Evolutionary conservation across 2,113 vertebrate genomes (phyloP).

Genomic region (Phalacrocorax carbo): DNA sequence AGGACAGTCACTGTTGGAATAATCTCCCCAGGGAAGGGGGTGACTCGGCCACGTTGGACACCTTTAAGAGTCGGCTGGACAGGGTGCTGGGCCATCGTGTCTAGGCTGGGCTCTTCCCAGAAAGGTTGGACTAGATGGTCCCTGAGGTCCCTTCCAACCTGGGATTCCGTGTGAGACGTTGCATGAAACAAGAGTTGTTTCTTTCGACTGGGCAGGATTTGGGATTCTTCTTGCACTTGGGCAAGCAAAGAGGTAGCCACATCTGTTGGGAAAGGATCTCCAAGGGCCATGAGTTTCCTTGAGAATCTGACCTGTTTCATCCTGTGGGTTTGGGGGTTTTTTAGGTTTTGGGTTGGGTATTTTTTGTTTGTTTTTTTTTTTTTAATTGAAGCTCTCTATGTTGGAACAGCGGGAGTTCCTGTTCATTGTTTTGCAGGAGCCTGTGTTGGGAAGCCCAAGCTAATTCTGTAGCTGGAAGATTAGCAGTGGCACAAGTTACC

Average conservation of each 20-base stretch:
- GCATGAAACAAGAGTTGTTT: not conserved
- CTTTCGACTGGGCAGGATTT: not conserved
- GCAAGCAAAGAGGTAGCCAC: not conserved
- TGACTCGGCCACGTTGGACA: too few relatives aligned
- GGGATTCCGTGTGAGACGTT: not conserved
- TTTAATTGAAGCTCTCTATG: not conserved
- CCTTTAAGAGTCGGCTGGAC: too few relatives aligned
- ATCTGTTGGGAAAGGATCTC: not conserved
- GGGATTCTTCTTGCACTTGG: not conserved
- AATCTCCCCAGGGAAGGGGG: too few relatives aligned
- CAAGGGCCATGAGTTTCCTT: not conserved
- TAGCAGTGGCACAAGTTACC: not conserved
- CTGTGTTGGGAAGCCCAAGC: not conserved
- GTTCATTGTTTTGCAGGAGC: not conserved
- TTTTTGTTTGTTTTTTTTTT: not conserved
- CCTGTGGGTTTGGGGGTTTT: not conserved
- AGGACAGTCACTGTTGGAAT: too few relatives aligned
- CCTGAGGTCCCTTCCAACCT: too few relatives aligned
- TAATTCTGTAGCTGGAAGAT: not conserved
- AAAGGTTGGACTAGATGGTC: too few relatives aligned
- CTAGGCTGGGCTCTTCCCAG: too few relatives aligned
- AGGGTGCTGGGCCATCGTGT: too few relatives aligned
- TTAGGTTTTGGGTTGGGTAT: too few relatives aligned
- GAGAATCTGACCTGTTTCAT: not conserved
- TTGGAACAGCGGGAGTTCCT: not conserved